These are phyloP conservation scores for Anabacerthia variegaticeps DNA, from an alignment of 2,797 vertebrate species.

Conservation along the genomic window DNA sequence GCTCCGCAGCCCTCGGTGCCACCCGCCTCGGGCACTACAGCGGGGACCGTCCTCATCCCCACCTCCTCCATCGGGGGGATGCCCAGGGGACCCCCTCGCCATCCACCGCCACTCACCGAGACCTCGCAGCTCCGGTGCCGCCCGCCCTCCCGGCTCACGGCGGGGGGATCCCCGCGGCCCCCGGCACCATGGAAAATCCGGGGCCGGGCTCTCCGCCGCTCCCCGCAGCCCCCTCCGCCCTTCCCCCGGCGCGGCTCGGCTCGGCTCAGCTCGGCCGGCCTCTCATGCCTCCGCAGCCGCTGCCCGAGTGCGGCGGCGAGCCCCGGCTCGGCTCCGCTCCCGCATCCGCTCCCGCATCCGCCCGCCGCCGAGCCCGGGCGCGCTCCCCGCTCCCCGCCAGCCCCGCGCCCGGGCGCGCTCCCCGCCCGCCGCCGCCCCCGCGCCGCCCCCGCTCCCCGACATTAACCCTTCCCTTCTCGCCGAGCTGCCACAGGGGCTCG, in stretches of 20 bases:
- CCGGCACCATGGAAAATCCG: slow-evolving; percentile 53
- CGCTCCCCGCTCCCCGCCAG: neutral
- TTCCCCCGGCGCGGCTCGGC: neutral
- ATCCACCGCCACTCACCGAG: neutral
- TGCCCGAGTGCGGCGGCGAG: neutral
- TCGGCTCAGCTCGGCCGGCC: neutral
- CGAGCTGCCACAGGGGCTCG: neutral
- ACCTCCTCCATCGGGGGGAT: neutral
- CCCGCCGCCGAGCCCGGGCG: neutral
- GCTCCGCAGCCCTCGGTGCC: neutral
- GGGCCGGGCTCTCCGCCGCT: slow-evolving; percentile 47
- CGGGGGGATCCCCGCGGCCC: slow-evolving; percentile 54
- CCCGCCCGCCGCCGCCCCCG: neutral
- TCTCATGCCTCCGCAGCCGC: neutral
- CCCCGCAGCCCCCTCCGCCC: slow-evolving; percentile 37
- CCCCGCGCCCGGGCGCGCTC: neutral
- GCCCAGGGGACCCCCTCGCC: neutral
- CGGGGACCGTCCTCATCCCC: neutral
- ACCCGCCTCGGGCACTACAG: neutral
- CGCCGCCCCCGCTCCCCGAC: neutral
- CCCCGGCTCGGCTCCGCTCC: neutral
- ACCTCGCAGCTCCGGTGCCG: neutral
- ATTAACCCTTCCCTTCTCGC: slow-evolving; percentile 3
- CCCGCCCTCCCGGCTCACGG: slow-evolving; percentile 33
- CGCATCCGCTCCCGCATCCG: neutral